Base-by-base conservation (phyloP, 2,797 vertebrate genomes). In the Echeneis naucrates region DNA sequence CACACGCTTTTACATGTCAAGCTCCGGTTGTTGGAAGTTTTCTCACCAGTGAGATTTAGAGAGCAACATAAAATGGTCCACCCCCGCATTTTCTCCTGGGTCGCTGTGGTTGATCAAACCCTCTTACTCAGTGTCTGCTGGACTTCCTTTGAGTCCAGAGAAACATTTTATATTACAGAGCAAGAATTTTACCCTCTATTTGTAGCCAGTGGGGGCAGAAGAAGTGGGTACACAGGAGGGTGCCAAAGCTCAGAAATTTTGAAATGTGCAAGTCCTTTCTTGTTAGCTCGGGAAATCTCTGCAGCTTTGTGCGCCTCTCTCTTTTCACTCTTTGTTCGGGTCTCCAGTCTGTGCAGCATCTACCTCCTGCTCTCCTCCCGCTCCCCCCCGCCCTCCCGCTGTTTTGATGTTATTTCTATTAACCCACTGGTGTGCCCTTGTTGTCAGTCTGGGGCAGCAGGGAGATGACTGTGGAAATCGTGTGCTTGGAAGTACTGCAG, bases 111-210 rank as follows among this genome's bases (percentile, higher is more conserved):
- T 79, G 84, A 81, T 89, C 81, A 80, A 70, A 67, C 77, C 57
- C 77, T 88, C 91, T 93, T 92, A 93, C 86, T 92, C 90, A 89
- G 84, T 70, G 90, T 91, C 90, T 93, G 85, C 76, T 67, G 65
- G 71, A 88, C 87, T 93, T 93, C 92, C 85, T 89, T 64, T 81
- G 47, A 71, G 77, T 67, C 68, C 81, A 53, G 52, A 78, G 80
- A 54, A 69, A 57, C 50, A 21, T 80, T 80, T 75, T 68, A 10
- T 69, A 37, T 35, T 21, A 11, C 67, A 67, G 61, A 42, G 45
- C 21, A 45, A 77, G 72, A 42, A 54, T 72, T 61, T 73, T 64
- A 42, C 72, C 50, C 48, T 68, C 37, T 61, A 67, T 9, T 35
- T 79, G 66, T 19, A 50, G 75, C 78, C 52, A 51, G 7, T 75